Conservation (phyloP, 2,888 invertebrate species). For the Caenorhabditis sp. region DNA sequence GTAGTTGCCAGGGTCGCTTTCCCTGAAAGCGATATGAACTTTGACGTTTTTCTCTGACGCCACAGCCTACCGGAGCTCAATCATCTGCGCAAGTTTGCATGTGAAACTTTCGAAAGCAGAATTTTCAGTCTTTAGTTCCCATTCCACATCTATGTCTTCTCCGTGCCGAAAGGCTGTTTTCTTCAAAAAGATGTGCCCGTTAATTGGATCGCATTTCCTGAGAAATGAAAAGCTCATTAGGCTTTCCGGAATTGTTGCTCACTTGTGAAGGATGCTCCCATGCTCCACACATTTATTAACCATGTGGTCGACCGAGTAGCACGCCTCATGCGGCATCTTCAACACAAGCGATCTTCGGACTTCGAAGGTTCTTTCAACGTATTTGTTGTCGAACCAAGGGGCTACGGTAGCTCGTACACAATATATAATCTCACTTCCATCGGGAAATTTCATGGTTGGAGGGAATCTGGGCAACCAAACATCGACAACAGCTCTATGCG, state of each 20-base stretch:
- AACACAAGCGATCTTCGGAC: slow-evolving; percentile 60
- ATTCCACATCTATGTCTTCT: slow-evolving; percentile 61
- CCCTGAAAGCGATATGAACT: slow-evolving; percentile 38
- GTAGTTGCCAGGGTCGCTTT: slow-evolving; percentile 63
- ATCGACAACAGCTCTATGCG: slow-evolving; percentile 58
- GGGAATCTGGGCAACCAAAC: slow-evolving; percentile 72
- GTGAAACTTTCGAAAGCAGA: slow-evolving; percentile 48
- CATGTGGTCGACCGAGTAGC: slow-evolving; percentile 59
- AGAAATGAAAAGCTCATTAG: slow-evolving; percentile 20
- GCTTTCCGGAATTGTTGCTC: slow-evolving; percentile 7
- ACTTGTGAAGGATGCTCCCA: slow-evolving; percentile 59
- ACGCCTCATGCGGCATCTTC: slow-evolving; percentile 67
- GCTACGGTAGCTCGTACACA: slow-evolving; percentile 67
- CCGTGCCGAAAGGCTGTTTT: slow-evolving; percentile 63
- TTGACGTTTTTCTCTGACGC: not conserved
- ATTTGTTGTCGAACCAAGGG: slow-evolving; percentile 69
- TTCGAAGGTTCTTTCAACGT: slow-evolving; percentile 64
- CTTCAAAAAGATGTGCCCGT: slow-evolving; percentile 65
- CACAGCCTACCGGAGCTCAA: slow-evolving; percentile 52
- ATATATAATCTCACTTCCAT: slow-evolving; percentile 65
- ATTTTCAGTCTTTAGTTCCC: slow-evolving; percentile 62
- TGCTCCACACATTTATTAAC: slow-evolving; percentile 70
- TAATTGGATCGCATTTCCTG: slow-evolving; percentile 68
- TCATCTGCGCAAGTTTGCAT: slow-evolving; percentile 35
- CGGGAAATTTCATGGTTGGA: slow-evolving; percentile 63